Evolutionary conservation across 2,797 vertebrate species (phyloP).

Genomic region (Antennarius maculatus): DNA sequence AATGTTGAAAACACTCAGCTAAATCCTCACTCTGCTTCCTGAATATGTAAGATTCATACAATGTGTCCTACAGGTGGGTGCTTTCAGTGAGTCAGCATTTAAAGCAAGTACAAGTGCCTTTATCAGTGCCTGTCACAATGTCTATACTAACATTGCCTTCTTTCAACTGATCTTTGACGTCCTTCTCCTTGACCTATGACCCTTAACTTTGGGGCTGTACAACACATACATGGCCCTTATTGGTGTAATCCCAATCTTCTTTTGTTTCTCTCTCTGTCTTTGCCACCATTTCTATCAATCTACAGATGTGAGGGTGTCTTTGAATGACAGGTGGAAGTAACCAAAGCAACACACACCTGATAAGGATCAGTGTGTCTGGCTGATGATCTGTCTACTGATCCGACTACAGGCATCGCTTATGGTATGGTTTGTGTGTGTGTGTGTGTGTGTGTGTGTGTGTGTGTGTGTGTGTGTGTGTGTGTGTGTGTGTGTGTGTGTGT

Average conservation of each 20-base stretch:
- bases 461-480: slow-evolving; percentile 33
- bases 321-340: slow-evolving; percentile 66
- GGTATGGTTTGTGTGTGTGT: slow-evolving; percentile 40
- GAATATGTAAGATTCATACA: slow-evolving; percentile 4
- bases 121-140: slow-evolving; percentile 10
- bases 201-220: no score
- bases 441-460: slow-evolving; percentile 14
- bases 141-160: slow-evolving; percentile 11
- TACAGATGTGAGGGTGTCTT: slow-evolving; percentile 41
- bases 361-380: slow-evolving; percentile 60
- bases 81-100: slow-evolving; percentile 9
- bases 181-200: slow-evolving; percentile 6
- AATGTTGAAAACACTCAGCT: slow-evolving; percentile 29
- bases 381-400: slow-evolving; percentile 62
- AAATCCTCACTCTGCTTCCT: slow-evolving; percentile 35
- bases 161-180: slow-evolving; percentile 29
- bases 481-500: not conserved
- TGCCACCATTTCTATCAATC: slow-evolving; percentile 57
- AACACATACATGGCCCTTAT: slow-evolving; percentile 30
- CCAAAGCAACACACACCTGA: slow-evolving; percentile 49
- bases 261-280: slow-evolving; percentile 21
- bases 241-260: slow-evolving; percentile 38
- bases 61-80: slow-evolving; percentile 42
- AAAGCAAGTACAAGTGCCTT: not conserved
- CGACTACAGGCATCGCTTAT: slow-evolving; percentile 42